These are phyloP conservation scores for Oligia fasciuncula DNA, from an alignment of 2,888 invertebrate species.

Conservation along the genomic window DNA sequence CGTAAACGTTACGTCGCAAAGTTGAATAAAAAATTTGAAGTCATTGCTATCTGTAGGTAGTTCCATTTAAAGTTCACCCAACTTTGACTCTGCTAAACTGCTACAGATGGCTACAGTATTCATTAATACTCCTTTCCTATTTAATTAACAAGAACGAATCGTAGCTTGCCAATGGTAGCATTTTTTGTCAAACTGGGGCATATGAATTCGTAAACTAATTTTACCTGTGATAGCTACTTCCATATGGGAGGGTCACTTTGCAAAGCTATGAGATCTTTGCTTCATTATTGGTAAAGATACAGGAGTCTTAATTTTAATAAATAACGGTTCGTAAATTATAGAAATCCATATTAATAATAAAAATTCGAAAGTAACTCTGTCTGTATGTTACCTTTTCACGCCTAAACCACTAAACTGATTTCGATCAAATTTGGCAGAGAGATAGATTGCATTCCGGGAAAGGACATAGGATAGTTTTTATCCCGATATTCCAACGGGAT, in stretches of 20 bases:
- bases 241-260: not conserved
- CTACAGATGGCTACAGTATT: not conserved
- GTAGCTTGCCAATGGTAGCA: not conserved
- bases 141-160: not conserved
- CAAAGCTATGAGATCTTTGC: not conserved
- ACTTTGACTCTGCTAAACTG: not conserved
- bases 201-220: not conserved
- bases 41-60: not conserved
- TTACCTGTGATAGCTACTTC: not conserved
- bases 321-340: not conserved
- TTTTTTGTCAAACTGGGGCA: not conserved
- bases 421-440: too few relatives aligned
- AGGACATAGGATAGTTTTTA: too few relatives aligned
- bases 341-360: not conserved
- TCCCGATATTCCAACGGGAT: too few relatives aligned
- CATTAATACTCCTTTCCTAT: not conserved
- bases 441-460: too few relatives aligned
- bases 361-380: too few relatives aligned
- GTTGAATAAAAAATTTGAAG: not conserved
- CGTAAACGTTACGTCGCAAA: slow-evolving; percentile 1
- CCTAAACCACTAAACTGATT: too few relatives aligned
- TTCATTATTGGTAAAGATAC: not conserved
- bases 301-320: not conserved
- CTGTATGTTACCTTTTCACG: too few relatives aligned
- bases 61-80: slow-evolving; percentile 11